These are phyloP conservation scores for Centropus unirufus DNA, from an alignment of 2,113 vertebrate species.

Conservation along the genomic window DNA sequence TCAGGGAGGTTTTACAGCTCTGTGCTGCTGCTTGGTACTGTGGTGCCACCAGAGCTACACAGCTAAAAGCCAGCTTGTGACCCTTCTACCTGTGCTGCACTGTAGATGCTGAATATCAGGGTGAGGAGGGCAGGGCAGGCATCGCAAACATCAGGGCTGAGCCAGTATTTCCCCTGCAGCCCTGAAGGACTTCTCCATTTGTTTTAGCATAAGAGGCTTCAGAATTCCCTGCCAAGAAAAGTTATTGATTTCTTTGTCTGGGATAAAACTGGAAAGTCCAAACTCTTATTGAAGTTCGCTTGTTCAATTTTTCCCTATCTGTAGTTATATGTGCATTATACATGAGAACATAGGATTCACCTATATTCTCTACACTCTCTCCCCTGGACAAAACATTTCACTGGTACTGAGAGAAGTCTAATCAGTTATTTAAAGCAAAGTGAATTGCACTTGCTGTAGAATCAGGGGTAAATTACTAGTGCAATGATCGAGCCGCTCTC, in stretches of 20 bases:
- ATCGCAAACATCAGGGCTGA: fast-evolving
- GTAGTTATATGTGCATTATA: not conserved
- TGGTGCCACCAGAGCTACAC: not conserved
- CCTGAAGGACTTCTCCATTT: not conserved
- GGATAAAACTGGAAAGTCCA: not conserved
- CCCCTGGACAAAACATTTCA: not conserved
- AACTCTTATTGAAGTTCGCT: not conserved
- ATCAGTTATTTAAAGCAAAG: slow-evolving; percentile 26
- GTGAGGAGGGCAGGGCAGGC: not conserved
- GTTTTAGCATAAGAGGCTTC: not conserved
- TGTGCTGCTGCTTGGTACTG: not conserved
- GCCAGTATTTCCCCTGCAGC: not conserved
- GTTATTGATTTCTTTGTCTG: not conserved
- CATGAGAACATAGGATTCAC: not conserved
- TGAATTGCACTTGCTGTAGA: slow-evolving; percentile 25
- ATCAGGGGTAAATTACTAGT: slow-evolving; percentile 38
- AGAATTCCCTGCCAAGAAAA: not conserved
- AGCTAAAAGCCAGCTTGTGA: not conserved
- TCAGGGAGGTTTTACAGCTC: not conserved
- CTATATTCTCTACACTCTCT: not conserved
- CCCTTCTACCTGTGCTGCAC: not conserved
- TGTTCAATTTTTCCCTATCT: not conserved
- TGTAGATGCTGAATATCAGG: fast-evolving
- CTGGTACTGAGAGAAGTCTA: not conserved
- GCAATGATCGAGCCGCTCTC: slow-evolving; percentile 26